Conservation (phyloP, 2,888 invertebrate species). For the Idaea dimidiata region DNA sequence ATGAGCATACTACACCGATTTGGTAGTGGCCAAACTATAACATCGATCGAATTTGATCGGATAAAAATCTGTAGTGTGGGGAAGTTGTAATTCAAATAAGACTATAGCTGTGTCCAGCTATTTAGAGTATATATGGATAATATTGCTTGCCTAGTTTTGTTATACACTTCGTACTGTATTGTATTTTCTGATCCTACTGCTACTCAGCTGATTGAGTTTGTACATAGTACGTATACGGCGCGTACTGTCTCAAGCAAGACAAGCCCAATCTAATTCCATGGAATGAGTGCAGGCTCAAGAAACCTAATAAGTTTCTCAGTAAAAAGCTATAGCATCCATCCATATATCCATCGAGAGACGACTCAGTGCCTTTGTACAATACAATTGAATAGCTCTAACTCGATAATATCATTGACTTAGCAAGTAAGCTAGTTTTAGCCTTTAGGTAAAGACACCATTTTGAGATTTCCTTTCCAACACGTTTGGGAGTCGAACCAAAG, state of each 20-base stretch:
- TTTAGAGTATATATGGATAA: too few relatives aligned
- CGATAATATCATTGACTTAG: background rate
- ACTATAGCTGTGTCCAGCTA: too few relatives aligned
- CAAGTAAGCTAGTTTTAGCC: too few relatives aligned
- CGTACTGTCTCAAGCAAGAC: slow-evolving; percentile 7
- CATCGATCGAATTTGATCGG: too few relatives aligned
- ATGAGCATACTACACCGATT: too few relatives aligned
- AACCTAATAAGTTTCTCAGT: slow-evolving; percentile 17
- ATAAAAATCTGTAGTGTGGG: too few relatives aligned
- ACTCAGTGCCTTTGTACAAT: slow-evolving; percentile 1
- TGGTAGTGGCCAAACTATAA: too few relatives aligned
- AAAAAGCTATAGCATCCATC: slow-evolving; percentile 10
- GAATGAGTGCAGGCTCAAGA: slow-evolving; percentile 15
- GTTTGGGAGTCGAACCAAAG: too few relatives aligned
- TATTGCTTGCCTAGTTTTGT: too few relatives aligned
- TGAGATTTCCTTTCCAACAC: too few relatives aligned
- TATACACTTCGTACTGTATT: background rate
- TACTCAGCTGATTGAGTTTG: background rate
- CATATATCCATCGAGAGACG: slow-evolving; percentile 9
- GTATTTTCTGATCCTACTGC: background rate
- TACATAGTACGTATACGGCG: background rate
- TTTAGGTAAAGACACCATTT: too few relatives aligned
- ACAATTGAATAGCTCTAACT: background rate
- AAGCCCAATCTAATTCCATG: slow-evolving; percentile 12
- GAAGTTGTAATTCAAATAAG: too few relatives aligned